phyloP scores from a whole-genome alignment of 2,888 invertebrate genomes.

The Lordiphosa andalusiaca region DNA sequence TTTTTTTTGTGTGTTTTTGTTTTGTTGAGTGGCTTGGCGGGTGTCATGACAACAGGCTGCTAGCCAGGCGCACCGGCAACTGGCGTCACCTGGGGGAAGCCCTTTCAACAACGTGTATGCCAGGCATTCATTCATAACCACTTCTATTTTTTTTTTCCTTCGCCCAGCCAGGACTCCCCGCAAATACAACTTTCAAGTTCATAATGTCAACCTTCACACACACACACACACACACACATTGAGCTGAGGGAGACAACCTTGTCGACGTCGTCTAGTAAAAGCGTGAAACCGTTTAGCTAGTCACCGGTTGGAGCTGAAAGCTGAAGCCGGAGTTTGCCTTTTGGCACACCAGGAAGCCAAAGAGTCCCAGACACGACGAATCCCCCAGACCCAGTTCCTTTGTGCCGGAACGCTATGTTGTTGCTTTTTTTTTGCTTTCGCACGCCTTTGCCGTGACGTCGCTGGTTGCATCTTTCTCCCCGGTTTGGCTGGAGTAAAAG shows the following conservation, averaged over 20 bases:
- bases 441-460: slow-evolving; percentile 50
- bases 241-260: slow-evolving; percentile 13
- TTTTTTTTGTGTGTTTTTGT: slow-evolving; percentile 14
- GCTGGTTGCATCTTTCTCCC: slow-evolving; percentile 11
- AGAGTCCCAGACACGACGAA: slow-evolving; percentile 39
- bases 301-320: slow-evolving; percentile 6
- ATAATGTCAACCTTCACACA: slow-evolving; percentile 77
- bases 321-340: slow-evolving; percentile 27
- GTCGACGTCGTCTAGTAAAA: slow-evolving; percentile 50
- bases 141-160: slow-evolving; percentile 37
- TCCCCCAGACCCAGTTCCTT: slow-evolving; percentile 58
- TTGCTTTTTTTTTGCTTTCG: slow-evolving; percentile 67
- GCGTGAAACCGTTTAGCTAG: slow-evolving; percentile 62
- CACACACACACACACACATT: slow-evolving; percentile 12
- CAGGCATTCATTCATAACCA: slow-evolving; percentile 71
- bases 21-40: slow-evolving; percentile 23
- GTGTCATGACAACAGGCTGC: slow-evolving; percentile 27
- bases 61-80: background rate
- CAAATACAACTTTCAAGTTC: slow-evolving; percentile 76
- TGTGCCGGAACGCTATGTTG: slow-evolving; percentile 56
- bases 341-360: slow-evolving; percentile 46
- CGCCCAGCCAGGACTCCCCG: slow-evolving; percentile 1
- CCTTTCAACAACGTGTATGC: slow-evolving; percentile 33
- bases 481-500: slow-evolving; percentile 23
- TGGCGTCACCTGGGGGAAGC: slow-evolving; percentile 14